Evolutionary conservation across 2,888 invertebrate species (phyloP).

Genomic region (Anthoptus insignis): DNA sequence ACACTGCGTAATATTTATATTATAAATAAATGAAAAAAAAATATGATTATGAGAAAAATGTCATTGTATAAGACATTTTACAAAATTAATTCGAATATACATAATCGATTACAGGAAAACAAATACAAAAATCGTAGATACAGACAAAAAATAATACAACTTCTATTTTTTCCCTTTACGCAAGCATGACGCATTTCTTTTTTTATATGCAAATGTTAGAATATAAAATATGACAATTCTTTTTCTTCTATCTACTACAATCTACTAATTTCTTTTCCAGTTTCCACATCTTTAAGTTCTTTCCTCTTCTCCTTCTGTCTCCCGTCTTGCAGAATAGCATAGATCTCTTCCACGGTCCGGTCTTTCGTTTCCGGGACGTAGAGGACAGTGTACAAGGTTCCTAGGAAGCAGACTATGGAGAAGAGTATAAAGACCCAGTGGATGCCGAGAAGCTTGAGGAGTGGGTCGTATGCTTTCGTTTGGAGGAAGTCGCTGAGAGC

Average conservation of each 20-base stretch:
- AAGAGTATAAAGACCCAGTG: conserved; percentile 83
- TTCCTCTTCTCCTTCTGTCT: conserved; percentile 75
- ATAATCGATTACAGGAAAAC: too few species aligned
- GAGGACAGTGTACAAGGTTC: conserved; percentile 75
- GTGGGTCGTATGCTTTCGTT: conserved; percentile 79
- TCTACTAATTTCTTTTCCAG: conserved; percentile 69
- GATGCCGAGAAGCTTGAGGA: conserved; percentile 77
- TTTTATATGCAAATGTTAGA: too few species aligned
- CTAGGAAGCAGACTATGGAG: conserved; percentile 76
- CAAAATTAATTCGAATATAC: too few species aligned
- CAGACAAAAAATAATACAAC: too few species aligned
- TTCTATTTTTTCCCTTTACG: too few species aligned
- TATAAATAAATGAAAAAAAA: too few species aligned
- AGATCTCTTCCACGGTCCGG: conserved; percentile 75
- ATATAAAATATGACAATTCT: background rate
- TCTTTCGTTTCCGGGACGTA: conserved; percentile 82
- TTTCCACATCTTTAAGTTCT: conserved; percentile 62
- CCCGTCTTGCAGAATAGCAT: conserved; percentile 70
- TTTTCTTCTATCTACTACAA: conserved; percentile 56
- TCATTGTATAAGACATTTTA: too few species aligned
- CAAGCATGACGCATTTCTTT: too few species aligned
- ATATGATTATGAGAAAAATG: too few species aligned
- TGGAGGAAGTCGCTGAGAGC: conserved; percentile 81
- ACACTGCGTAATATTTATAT: too few species aligned
- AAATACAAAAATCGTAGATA: too few species aligned